Conservation (phyloP, 2,113 vertebrate genomes). For the Cebidichthys violaceus region DNA sequence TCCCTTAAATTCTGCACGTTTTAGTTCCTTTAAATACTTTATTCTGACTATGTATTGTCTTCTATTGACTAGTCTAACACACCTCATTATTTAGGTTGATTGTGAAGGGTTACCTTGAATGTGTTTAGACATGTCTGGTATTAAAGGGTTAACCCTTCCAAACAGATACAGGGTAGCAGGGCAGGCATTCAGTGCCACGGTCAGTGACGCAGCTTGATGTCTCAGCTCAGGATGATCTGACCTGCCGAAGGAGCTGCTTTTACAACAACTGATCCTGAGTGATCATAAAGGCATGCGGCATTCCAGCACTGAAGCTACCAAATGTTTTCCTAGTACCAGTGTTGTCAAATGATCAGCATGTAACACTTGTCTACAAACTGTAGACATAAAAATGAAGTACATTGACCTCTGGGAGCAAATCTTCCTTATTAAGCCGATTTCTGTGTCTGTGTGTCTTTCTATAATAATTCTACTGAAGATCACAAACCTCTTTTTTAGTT, state of each 20-base stretch:
- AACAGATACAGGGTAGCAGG: background rate
- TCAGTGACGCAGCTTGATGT: slow-evolving; percentile 43
- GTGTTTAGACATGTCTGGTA: background rate
- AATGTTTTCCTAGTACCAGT: background rate
- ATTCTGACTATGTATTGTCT: background rate
- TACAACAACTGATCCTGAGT: background rate
- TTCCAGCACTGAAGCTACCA: slow-evolving; percentile 4
- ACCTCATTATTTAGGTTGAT: background rate
- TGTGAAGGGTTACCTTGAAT: background rate
- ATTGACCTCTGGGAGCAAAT: background rate
- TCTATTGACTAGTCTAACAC: background rate
- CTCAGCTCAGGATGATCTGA: background rate
- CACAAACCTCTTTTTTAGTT: background rate
- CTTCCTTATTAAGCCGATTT: background rate
- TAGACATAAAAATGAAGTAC: background rate
- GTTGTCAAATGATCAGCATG: background rate
- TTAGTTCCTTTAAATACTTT: background rate
- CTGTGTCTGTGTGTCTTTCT: fast-evolving
- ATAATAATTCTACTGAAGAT: background rate
- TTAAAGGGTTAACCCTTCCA: background rate
- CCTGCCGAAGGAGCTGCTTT: slow-evolving; percentile 4
- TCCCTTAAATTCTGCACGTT: background rate
- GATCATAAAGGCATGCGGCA: background rate
- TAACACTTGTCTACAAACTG: background rate
- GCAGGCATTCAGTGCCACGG: slow-evolving; percentile 62